Base-by-base conservation (phyloP, 2,888 invertebrate genomes). In the Pseudococcus jackbeardsleyi region DNA sequence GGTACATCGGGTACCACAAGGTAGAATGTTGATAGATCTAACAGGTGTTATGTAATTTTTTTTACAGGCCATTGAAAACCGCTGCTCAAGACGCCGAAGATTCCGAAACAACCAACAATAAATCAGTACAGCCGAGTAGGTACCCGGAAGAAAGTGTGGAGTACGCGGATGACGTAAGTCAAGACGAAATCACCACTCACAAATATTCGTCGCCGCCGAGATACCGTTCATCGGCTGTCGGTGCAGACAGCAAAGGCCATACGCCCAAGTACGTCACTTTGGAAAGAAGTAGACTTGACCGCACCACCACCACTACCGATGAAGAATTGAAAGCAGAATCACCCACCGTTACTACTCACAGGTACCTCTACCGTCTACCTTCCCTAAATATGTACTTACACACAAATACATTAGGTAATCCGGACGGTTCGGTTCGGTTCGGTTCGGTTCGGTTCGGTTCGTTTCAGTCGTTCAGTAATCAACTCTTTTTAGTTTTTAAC, bases 181-280 rank as follows among this genome's bases (percentile, higher is more conserved):
- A 91, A 64, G 91, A 91, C 19, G 89, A 88, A 72, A 86, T 84
- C 59, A 72, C 89, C 12, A 87, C 87, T 0, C 39, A n/a, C 1
- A 77, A 50, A 48, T 87, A 87, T n/a, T 54, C 87, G 17, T 6
- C 86, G 11, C 50, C 87, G 33, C 17, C 84, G 26, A 68, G 87
- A 82, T 82, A 33, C 26, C 87, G 87, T n/a, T 59, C 85, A 3
- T 33, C 26, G 1, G 26, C 3, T 33, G 26, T 33, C 0, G 46
- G 64, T 7, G 46, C 64, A n/a, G 85, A 86, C 11, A 42, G 85
- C 68, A 86, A 39, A 22, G 48, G 22, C 17, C 87, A 87, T 0
- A 88, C 89, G 8, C 94, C 94, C 1, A 94, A 94, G 90, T 95
- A 95, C 90, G 94, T 94, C 2, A 95, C 95, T 2, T 94, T 95